Percentiles rank a stretch among this genome's conserved stretches.
These are phyloP conservation scores for Trichopria drosophilae DNA, from an alignment of 2,888 invertebrate genomes.

Conservation along the genomic window DNA sequence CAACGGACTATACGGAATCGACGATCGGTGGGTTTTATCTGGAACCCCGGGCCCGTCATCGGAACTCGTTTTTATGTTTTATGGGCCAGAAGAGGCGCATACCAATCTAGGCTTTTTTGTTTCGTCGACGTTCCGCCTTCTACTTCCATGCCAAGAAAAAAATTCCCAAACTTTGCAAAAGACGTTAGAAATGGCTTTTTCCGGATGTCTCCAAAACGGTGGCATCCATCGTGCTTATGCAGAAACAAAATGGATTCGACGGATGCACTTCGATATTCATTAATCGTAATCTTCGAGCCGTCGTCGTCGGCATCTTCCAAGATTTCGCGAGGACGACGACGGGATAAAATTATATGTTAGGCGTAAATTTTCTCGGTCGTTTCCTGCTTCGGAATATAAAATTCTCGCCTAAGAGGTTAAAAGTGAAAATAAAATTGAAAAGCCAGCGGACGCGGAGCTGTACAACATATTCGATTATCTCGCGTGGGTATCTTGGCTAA, in stretches of 20 bases:
- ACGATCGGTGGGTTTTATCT: slow-evolving; percentile 28
- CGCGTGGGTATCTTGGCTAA: slow-evolving; percentile 33
- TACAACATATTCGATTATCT: slow-evolving; percentile 45
- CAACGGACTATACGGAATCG: no score
- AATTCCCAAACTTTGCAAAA: no score
- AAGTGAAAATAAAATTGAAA: slow-evolving; percentile 17
- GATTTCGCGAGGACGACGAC: neutral
- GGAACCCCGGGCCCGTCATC: slow-evolving; percentile 37
- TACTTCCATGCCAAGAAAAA: slow-evolving; percentile 10
- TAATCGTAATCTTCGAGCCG: no score
- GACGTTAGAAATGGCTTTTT: no score
- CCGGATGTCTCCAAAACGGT: no score
- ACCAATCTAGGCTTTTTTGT: slow-evolving; percentile 7
- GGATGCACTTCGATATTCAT: no score
- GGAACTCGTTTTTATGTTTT: slow-evolving; percentile 50
- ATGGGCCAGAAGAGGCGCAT: slow-evolving; percentile 43
- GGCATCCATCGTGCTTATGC: no score
- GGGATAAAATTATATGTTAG: neutral
- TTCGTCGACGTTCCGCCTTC: slow-evolving; percentile 18
- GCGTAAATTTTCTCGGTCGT: slow-evolving; percentile 11
- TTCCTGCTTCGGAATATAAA: slow-evolving; percentile 2
- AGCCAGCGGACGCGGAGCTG: slow-evolving; percentile 10
- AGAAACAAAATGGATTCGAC: no score
- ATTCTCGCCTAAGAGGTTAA: no score
- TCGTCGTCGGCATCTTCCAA: neutral